Percentiles rank a stretch among this genome's conserved stretches.
Conservation (phyloP, 1,140 invertebrate genomes). For the Mercenaria mercenaria region DNA sequence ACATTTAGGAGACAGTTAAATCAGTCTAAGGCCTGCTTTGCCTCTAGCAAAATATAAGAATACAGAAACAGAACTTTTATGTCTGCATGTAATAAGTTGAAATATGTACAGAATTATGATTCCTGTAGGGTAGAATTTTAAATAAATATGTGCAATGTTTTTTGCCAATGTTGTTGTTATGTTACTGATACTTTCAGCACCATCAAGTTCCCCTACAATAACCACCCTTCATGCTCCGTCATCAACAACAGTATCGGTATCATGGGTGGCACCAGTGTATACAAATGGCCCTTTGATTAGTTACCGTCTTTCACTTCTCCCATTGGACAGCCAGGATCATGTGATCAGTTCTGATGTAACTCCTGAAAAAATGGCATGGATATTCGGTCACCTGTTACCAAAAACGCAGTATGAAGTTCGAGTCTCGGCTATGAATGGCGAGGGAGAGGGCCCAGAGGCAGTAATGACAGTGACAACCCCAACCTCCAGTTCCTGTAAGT, state of each 20-base stretch:
- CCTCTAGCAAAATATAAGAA: no score
- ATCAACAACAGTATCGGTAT: conserved; percentile 92
- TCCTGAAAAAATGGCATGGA: conserved; percentile 87
- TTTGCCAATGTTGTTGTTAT: no score
- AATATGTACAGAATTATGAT: no score
- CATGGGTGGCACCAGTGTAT: conserved; percentile 95
- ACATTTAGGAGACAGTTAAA: no score
- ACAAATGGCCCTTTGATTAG: conserved; percentile 95
- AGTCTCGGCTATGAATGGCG: conserved; percentile 92
- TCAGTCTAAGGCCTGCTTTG: no score
- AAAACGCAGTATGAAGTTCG: conserved; percentile 91
- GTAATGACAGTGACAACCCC: conserved; percentile 89
- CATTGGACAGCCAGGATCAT: conserved; percentile 74
- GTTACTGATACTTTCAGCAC: conserved; percentile 76
- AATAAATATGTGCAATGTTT: no score
- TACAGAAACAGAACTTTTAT: no score
- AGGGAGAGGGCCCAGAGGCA: conserved; percentile 92
- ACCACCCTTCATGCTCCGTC: conserved; percentile 91
- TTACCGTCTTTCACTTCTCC: conserved; percentile 92
- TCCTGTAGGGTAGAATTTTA: no score
- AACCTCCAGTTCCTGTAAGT: conserved; percentile 77
- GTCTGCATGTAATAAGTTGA: no score
- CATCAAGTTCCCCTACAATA: conserved; percentile 87
- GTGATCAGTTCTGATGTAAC: conserved; percentile 90
- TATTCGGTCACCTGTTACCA: conserved; percentile 92